Base-by-base conservation (phyloP, 2,797 vertebrate genomes). In the Rhabdomys pumilio region DNA sequence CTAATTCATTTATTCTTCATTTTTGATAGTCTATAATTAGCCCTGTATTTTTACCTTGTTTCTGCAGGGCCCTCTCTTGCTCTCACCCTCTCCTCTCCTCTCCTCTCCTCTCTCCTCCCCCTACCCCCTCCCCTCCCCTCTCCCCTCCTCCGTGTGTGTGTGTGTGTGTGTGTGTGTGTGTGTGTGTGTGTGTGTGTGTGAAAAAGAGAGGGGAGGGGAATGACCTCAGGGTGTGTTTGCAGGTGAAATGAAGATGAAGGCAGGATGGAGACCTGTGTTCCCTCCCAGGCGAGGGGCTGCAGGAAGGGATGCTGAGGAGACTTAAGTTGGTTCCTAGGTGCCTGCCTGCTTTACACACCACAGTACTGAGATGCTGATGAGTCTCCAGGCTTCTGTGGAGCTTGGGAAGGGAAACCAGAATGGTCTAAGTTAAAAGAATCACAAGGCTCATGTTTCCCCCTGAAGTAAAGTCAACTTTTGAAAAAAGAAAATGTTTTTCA, bases 161-260 rank as follows among this genome's bases (percentile, higher is more conserved):
- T 59, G 59, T 59, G 57, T 59, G 57, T 59, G 57, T 59, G 57
- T 22, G 57, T 59, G 19, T 47, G 47, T 38, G 38, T 38, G 38
- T 38, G 38, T 38, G 38, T 38, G 38, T 38, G 38, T 38, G 38
- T 38, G 2, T 38, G 38, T 38, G 38, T 38, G 38, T 38, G 38
- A 38, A 38, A 38, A 38, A 38, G 38, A 38, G 38, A 38, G 38
- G 38, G 38, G n/a, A n/a, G 38, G 38, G 59, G 44, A n/a, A 72
- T 12, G 59, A 69, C 41, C 69, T 24, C 55, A 47, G 59, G 38
- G 44, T 6, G 34, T 11, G 59, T n/a, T 63, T 67, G 38, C 50
- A 31, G 29, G 31, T 50, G 44, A 81, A 63, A 86, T 67, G 89
- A 95, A 61, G 87, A 86, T 67, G 89, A 95, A 61, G 87, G 55